phyloP scores from a whole-genome alignment of 1,140 invertebrate species.

The Leguminivora glycinivorella region DNA sequence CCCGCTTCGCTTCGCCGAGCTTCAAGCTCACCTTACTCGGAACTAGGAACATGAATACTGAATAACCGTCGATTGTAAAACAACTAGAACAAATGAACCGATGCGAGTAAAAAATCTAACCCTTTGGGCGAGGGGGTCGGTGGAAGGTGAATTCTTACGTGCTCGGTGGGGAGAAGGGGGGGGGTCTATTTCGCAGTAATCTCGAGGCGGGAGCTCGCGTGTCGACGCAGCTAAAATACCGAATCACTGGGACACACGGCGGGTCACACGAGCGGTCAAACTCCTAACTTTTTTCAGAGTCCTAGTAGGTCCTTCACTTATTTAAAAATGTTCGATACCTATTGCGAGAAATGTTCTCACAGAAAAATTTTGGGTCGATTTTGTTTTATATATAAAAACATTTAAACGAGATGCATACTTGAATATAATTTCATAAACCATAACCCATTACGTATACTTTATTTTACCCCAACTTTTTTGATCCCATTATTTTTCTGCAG shows the following conservation, averaged over 20 bases:
- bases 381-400: no score
- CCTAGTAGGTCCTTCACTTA: not conserved
- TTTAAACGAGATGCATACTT: no score
- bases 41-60: constrained; percentile 23
- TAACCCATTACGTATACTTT: no score
- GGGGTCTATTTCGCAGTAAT: constrained; percentile 42
- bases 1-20: constrained; percentile 24
- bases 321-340: no score
- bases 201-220: constrained; percentile 45
- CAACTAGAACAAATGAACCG: constrained; percentile 27
- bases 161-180: constrained; percentile 34
- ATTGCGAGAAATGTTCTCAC: no score
- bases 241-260: constrained; percentile 35
- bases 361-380: no score
- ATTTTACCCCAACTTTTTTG: no score
- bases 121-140: constrained; percentile 1
- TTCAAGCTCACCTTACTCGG: constrained; percentile 16
- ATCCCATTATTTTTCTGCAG: no score
- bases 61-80: constrained; percentile 27
- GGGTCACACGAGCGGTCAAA: not conserved
- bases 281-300: not conserved
- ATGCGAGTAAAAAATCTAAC: constrained; percentile 25
- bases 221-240: constrained; percentile 51
- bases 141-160: constrained; percentile 25
- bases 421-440: no score